Evolutionary conservation across 2,113 vertebrate species (phyloP).

Genomic region (Pelmatolapia mariae): DNA sequence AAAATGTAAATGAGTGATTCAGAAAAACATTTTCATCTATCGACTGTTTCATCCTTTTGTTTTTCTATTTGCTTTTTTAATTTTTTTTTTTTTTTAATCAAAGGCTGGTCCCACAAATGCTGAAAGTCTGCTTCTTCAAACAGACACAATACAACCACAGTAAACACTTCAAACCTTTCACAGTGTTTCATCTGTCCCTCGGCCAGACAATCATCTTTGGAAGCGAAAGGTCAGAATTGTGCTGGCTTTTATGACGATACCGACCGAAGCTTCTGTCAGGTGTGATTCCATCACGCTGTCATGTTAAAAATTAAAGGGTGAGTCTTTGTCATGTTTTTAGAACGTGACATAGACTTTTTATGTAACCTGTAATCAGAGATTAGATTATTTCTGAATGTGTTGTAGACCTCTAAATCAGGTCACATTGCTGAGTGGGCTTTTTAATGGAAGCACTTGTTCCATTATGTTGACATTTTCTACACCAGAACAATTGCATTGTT

Average conservation of each 20-base stretch:
- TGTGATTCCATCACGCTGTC: background rate
- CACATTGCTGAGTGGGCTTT: background rate
- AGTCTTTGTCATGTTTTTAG: background rate
- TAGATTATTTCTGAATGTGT: background rate
- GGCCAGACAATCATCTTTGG: background rate
- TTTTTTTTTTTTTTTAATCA: background rate
- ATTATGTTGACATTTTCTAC: background rate
- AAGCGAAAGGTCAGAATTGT: constrained; percentile 30
- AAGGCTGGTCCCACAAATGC: background rate
- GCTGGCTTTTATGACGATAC: background rate
- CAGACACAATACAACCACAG: background rate
- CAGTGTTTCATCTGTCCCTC: constrained; percentile 37
- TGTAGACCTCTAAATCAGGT: background rate
- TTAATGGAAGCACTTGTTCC: background rate
- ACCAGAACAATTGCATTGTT: background rate
- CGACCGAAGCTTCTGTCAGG: background rate
- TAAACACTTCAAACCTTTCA: constrained; percentile 29
- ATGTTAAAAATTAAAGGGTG: background rate
- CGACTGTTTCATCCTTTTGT: background rate
- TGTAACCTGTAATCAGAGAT: background rate
- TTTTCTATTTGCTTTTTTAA: background rate
- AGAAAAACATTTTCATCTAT: background rate
- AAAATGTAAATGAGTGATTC: background rate
- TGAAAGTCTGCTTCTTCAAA: constrained; percentile 6
- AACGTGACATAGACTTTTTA: background rate